Evolutionary conservation across 2,888 invertebrate genomes (phyloP), one percentile per base, ranked within the genome.

Genomic region (Drosophila neotestacea): DNA sequence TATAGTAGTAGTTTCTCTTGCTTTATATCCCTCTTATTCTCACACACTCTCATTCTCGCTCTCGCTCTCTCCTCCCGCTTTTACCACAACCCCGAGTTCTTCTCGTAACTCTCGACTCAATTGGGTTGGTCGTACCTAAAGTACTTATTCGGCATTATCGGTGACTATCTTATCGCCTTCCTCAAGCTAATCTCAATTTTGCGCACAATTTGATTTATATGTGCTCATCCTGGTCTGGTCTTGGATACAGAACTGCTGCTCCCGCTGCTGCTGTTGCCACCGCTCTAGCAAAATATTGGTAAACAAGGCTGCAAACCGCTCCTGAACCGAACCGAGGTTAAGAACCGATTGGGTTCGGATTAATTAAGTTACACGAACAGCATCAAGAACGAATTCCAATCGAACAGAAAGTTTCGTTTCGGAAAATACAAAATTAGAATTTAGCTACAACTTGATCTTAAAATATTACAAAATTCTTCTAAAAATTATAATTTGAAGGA

Each of bases 171-270:
- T 73, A 76, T 77, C 78, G 38, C 41, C 41, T 36, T 46, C 30
- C 6, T 22, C 22, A n/a, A 56, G 65, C 62, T 72, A 77, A 83
- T 77, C 83, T 79, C 44, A 66, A 67, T 62, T 50, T 44, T 22
- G 42, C 44, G 27, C 36, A 59, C 55, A 51, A 22, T 42, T 51
- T 81, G 79, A 80, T 85, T 75, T 85, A 85, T 82, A 3, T 22
- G 56, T 54, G 51, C 61, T 62, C 82, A 76, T 80, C 82, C 80
- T 82, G 79, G 63, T 50, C 22, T 22, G 22, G 22, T 5, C 44
- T 28, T 30, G 42, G n/a, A 11, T 22, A 30, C 32, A 28, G 44
- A 34, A 36, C 46, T 39, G 44, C 39, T 11, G 50, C 56, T 44
- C 28, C 34, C 13, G 48, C 39, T 39, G 48, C 28, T 16, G 22